Base-by-base conservation (phyloP, 1,140 invertebrate species). In the Hypsibius dujardini region DNA sequence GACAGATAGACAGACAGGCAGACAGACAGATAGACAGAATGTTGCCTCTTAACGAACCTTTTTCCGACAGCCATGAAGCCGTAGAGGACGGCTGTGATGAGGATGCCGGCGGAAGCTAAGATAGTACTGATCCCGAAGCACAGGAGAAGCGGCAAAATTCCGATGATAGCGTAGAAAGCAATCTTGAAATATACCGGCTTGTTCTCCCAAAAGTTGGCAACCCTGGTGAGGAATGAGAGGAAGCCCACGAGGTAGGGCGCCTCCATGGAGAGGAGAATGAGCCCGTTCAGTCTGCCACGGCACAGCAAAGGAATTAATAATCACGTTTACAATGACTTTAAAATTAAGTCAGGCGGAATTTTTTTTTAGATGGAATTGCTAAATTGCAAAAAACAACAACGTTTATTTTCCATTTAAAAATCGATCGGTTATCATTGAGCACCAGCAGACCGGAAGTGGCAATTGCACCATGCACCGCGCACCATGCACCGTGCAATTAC, bases 31-130 rank as follows among this genome's bases (percentile, higher is more conserved):
- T 0, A 28, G 28, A 28, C 28, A 28, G 28, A 28, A 28, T 28
- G 28, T 28, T 28, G 28, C 28, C 28, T 28, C 28, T 28, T 0
- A 28, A 28, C 28, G 28, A 28, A 28, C 28, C 28, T 28, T 28
- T 28, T 28, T 67, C 62, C 62, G 62, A 67, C 12, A 42, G 62
- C 62, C 12, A 45, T 45, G 12, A 67, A 15, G 62, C 62, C 62
- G 42, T 67, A 67, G 62, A 67, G 62, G 42, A 67, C 62, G 12
- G 12, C 62, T 12, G 62, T 67, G 42, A 67, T 42, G 62, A 67
- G 12, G 62, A 67, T 67, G 12, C 62, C 62, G 62, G 42, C 12
- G 12, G 62, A 67, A 45, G 62, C 62, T 42, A 67, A 42, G 12
- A 67, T 12, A 3, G 12, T 15, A 42, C 42, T 67, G 62, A 45